Base-by-base conservation (phyloP, 2,888 invertebrate species). In the Chymomyza amoena region DNA sequence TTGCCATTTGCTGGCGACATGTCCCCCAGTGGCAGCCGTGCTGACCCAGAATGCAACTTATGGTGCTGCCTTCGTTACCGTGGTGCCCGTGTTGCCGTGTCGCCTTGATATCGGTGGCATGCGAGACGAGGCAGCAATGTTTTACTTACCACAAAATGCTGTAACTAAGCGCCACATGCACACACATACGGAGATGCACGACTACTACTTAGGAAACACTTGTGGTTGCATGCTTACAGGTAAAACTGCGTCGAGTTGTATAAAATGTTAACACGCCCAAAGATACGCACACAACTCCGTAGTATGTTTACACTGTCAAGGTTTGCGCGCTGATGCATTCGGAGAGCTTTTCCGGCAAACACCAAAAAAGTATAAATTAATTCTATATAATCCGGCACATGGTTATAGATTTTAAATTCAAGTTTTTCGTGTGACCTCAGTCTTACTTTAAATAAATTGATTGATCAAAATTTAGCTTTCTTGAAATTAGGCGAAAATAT, bases 21-120 rank as follows among this genome's bases (percentile, higher is more conserved):
- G 68, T 74, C 69, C 78, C 85, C 76, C 64, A 70, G 75, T 67
- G 83, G 68, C 63, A 72, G 68, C 79, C 69, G 73, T 77, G 72
- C 81, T 83, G 83, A 83, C 83, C 88, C 73, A 83, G 88, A 83
- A 83, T 88, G 88, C 88, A 83, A 77, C 77, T 88, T 87, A 88
- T 61, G 9, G 32, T 18, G 9, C n/a, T 18, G 25, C 61, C 20
- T 6, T 36, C 28, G n/a, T 15, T 59, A n/a, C 10, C 9, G 18
- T 54, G 54, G 10, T 54, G 54, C 18, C 51, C 20, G 18, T 16
- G 7, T 54, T 18, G 54, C 54, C 18, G 54, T 1, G 39, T 45
- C 45, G 51, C 62, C 51, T 45, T 18, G 39, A 52, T 50, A 57
- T 64, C 16, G 62, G 63, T 64, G 72, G 72, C 60, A 61, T 66